Conservation (phyloP, 2,888 invertebrate genomes). For the Apamea monoglypha region DNA sequence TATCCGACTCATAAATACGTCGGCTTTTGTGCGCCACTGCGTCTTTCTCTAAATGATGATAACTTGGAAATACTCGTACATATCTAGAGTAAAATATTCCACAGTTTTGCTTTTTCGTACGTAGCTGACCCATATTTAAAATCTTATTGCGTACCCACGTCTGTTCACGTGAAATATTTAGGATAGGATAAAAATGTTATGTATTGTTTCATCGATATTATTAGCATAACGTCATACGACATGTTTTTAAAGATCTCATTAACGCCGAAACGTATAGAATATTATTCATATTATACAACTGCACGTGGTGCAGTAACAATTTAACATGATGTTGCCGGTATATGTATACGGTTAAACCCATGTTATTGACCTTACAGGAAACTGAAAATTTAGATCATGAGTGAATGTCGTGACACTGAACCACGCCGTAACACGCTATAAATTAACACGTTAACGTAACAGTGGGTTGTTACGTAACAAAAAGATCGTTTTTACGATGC, state of each 20-base stretch:
- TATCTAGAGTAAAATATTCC: slow-evolving; percentile 20
- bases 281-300: neutral
- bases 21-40: neutral
- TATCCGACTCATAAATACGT: slow-evolving; percentile 17
- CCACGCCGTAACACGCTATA: slow-evolving; percentile 32
- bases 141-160: slow-evolving; percentile 26
- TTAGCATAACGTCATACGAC: slow-evolving; percentile 4
- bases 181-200: slow-evolving; percentile 7
- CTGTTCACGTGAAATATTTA: slow-evolving; percentile 33
- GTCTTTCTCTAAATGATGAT: slow-evolving; percentile 7
- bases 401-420: slow-evolving; percentile 54
- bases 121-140: slow-evolving; percentile 41
- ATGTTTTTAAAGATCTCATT: neutral
- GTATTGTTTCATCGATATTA: slow-evolving; percentile 35
- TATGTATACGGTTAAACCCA: neutral
- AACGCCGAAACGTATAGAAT: neutral
- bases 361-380: slow-evolving; percentile 55
- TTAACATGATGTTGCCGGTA: neutral
- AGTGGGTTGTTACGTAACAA: slow-evolving; percentile 30
- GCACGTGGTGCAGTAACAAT: neutral
- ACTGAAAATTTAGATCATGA: slow-evolving; percentile 52
- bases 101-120: slow-evolving; percentile 4
- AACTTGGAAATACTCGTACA: slow-evolving; percentile 13
- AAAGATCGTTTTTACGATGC: slow-evolving; percentile 7
- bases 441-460: slow-evolving; percentile 53